A percentile compares a stretch with the other conserved stretches of the same genome.
phyloP scores from a whole-genome alignment of 2,888 invertebrate genomes.

The Blastobasis adustella region DNA sequence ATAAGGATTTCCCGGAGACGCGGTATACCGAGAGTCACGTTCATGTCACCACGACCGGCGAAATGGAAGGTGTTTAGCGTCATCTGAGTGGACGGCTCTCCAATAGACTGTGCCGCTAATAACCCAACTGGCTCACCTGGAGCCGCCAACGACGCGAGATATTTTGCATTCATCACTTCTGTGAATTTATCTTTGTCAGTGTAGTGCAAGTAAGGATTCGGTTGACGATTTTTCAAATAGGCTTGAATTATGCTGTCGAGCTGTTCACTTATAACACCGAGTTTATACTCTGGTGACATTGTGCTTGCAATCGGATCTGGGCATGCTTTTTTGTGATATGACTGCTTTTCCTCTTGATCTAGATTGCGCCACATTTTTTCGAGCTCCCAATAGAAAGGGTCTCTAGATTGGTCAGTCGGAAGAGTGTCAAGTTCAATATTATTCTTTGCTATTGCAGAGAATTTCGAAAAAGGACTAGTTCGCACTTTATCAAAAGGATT shows the following conservation, averaged over 20 bases:
- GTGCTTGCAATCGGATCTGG: slow-evolving; percentile 85
- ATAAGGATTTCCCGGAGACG: slow-evolving; percentile 96
- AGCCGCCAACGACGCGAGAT: slow-evolving; percentile 83
- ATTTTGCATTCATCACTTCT: slow-evolving; percentile 84
- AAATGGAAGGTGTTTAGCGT: slow-evolving; percentile 99
- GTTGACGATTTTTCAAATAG: slow-evolving; percentile 68
- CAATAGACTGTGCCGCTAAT: slow-evolving; percentile 97
- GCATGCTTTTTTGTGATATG: slow-evolving; percentile 72
- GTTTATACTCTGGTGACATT: slow-evolving; percentile 83
- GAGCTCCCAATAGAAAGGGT: slow-evolving; percentile 74
- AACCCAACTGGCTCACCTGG: slow-evolving; percentile 98
- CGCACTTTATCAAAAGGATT: slow-evolving; percentile 55
- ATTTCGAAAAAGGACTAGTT: slow-evolving; percentile 75
- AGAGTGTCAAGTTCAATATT: slow-evolving; percentile 59
- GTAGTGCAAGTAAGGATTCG: slow-evolving; percentile 31
- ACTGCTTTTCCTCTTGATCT: slow-evolving; percentile 73
- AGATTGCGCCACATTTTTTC: slow-evolving; percentile 80
- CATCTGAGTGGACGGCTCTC: slow-evolving; percentile 99
- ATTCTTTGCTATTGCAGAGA: slow-evolving; percentile 68
- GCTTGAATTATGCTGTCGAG: slow-evolving; percentile 79
- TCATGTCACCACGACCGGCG: slow-evolving; percentile 99
- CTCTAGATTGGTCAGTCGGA: slow-evolving; percentile 73
- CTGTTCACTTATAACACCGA: slow-evolving; percentile 90
- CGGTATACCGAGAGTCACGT: slow-evolving; percentile 99
- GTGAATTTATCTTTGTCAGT: slow-evolving; percentile 72